These are phyloP conservation scores for Xanthorhoe designata DNA, from an alignment of 2,888 invertebrate species.

Conservation along the genomic window DNA sequence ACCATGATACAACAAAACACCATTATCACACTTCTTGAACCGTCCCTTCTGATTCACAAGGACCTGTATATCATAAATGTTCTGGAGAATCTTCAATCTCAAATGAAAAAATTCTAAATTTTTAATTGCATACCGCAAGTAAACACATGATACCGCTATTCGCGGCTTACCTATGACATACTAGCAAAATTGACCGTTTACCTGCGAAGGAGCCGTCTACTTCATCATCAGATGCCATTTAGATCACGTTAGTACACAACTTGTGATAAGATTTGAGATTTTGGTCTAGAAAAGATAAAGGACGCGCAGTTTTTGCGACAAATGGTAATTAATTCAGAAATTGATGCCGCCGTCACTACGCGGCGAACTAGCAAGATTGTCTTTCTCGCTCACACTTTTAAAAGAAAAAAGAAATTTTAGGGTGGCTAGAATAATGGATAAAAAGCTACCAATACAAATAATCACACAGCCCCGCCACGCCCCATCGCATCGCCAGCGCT, in stretches of 20 bases:
- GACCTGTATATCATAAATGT: conserved; percentile 44
- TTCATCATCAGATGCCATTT: conserved; percentile 95
- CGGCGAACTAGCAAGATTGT: conserved; percentile 70
- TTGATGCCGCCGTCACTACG: conserved; percentile 85
- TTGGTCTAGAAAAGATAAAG: conserved; percentile 80
- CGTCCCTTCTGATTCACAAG: conserved; percentile 48
- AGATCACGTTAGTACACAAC: conserved; percentile 74
- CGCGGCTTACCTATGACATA: conserved; percentile 86
- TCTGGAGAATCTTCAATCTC: conserved; percentile 45
- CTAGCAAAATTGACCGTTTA: conserved; percentile 86
- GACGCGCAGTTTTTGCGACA: conserved; percentile 86
- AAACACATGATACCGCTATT: conserved; percentile 87
- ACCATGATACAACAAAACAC: conserved; percentile 74
- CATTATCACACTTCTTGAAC: conserved; percentile 53
- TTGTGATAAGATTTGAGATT: conserved; percentile 68
- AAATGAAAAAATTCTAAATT: conserved; percentile 73
- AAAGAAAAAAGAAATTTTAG: conserved; percentile 60
- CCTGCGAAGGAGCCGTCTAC: conserved; percentile 95
- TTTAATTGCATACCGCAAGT: conserved; percentile 86
- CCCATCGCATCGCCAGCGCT: too few species aligned
- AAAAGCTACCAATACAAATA: conserved; percentile 17
- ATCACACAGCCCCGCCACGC: too few species aligned
- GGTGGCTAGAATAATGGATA: conserved; percentile 26
- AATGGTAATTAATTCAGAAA: conserved; percentile 86
- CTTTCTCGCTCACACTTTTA: conserved; percentile 64